Conservation (phyloP, 2,888 invertebrate species). For the Volucella inflata region DNA sequence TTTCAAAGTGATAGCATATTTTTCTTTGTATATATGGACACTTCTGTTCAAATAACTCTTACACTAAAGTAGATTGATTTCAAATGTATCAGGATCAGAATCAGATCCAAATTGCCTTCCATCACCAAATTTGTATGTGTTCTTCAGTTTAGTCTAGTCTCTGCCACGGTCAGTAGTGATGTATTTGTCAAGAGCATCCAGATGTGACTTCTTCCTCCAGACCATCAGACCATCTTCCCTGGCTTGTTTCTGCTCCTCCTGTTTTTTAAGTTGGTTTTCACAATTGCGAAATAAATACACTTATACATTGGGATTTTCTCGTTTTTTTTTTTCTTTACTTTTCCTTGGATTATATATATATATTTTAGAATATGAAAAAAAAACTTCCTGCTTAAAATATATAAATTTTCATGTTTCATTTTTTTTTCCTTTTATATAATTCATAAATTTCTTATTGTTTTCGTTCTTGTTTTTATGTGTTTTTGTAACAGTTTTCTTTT, state of each 20-base stretch:
- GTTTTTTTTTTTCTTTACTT: conserved; percentile 63
- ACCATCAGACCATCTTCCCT: too few relatives aligned
- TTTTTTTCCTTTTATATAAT: conserved; percentile 49
- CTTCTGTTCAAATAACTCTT: conserved; percentile 28
- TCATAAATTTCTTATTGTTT: conserved; percentile 9
- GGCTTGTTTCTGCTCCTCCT: not conserved
- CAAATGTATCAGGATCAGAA: conserved; percentile 23
- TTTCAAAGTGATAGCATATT: conserved; percentile 49
- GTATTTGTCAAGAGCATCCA: not conserved
- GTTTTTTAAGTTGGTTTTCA: conserved; percentile 9
- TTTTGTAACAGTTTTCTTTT: conserved; percentile 14
- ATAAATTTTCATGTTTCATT: conserved; percentile 28
- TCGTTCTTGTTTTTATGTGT: conserved; percentile 23
- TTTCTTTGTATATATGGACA: conserved; percentile 2
- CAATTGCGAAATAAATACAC: conserved; percentile 67
- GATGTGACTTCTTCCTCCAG: not conserved
- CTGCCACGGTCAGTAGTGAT: not conserved
- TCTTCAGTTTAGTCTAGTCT: conserved; percentile 3
- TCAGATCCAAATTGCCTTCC: not conserved
- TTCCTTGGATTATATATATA: conserved; percentile 68
- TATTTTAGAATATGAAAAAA: conserved; percentile 66
- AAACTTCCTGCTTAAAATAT: conserved; percentile 71
- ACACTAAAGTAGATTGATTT: conserved; percentile 44
- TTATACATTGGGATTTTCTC: conserved; percentile 55
- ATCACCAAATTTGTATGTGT: conserved; percentile 4